Percentiles rank a stretch among this genome's conserved stretches.
These are phyloP conservation scores for Podarcis raffonei DNA, from an alignment of 2,113 vertebrate species.

Conservation along the genomic window DNA sequence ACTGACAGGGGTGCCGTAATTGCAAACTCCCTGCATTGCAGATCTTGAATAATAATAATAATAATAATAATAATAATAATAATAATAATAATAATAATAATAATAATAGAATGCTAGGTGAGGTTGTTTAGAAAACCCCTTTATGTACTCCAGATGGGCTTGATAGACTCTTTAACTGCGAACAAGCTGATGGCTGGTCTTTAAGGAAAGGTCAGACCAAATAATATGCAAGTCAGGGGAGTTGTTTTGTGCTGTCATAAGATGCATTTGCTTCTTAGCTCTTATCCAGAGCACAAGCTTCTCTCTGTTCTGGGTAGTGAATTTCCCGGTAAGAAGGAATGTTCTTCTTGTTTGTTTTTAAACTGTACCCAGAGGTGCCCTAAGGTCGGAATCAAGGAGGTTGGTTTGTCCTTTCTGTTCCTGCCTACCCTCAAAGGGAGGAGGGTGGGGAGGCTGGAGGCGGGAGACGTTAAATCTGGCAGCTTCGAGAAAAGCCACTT, in stretches of 20 bases:
- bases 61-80: too few species aligned
- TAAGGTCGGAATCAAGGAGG: not conserved
- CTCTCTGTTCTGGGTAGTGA: not conserved
- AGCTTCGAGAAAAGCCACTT: not conserved
- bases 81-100: too few species aligned
- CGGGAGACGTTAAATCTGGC: not conserved
- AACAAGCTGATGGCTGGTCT: conserved; percentile 47
- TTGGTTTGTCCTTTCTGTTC: not conserved
- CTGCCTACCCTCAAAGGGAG: not conserved
- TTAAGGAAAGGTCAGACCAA: conserved; percentile 66
- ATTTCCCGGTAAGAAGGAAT: not conserved
- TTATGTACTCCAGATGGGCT: conserved; percentile 46
- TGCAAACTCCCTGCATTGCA: not conserved
- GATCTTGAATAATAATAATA: not conserved
- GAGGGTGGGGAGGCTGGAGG: not conserved
- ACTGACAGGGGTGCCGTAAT: too few species aligned
- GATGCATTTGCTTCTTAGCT: conserved; percentile 33
- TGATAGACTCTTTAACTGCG: conserved; percentile 49
- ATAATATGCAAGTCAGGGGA: conserved; percentile 51
- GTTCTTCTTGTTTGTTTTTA: not conserved
- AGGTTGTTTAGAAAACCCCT: conserved; percentile 44
- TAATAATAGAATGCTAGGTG: not conserved
- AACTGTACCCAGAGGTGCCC: not conserved
- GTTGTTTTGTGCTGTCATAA: conserved; percentile 36
- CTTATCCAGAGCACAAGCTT: conserved; percentile 20